These are phyloP conservation scores for Scaptomyza hsui DNA, from an alignment of 1,140 invertebrate species.

Conservation along the genomic window DNA sequence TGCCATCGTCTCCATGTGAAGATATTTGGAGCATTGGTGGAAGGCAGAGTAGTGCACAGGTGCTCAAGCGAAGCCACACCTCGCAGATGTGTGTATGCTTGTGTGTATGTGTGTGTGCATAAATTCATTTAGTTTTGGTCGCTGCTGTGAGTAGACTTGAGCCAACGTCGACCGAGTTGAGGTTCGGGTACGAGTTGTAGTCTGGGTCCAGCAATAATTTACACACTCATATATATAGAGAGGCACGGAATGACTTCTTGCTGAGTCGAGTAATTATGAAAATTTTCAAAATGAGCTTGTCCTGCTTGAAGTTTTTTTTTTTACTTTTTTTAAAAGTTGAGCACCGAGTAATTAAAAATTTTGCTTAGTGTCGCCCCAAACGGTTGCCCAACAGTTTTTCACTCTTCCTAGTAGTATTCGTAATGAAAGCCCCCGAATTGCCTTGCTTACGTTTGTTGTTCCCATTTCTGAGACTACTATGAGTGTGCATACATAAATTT, in stretches of 20 bases:
- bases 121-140: conserved; percentile 56
- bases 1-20: conserved; percentile 6
- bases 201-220: conserved; percentile 23
- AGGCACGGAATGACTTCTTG: conserved; percentile 34
- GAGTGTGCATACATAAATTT: conserved; percentile 52
- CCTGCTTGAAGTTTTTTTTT: conserved; percentile 22
- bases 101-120: conserved; percentile 35
- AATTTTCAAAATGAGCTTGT: conserved; percentile 54
- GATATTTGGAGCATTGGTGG: conserved; percentile 1
- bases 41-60: conserved; percentile 42
- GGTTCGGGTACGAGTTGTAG: conserved; percentile 3
- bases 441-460: conserved; percentile 50
- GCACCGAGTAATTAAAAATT: conserved; percentile 56
- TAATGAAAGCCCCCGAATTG: conserved; percentile 46
- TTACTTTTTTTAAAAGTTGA: conserved; percentile 49
- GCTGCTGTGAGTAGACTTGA: conserved; percentile 42
- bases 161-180: conserved; percentile 26
- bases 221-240: background rate
- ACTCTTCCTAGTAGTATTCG: conserved; percentile 39
- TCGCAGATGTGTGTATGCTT: conserved; percentile 27
- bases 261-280: conserved; percentile 53
- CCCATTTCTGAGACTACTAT: conserved; percentile 20
- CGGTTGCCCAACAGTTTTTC: conserved; percentile 22
- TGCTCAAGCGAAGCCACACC: conserved; percentile 45
- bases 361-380: conserved; percentile 34